Conservation (phyloP, 2,797 vertebrate genomes). For the Alouatta caraya region DNA sequence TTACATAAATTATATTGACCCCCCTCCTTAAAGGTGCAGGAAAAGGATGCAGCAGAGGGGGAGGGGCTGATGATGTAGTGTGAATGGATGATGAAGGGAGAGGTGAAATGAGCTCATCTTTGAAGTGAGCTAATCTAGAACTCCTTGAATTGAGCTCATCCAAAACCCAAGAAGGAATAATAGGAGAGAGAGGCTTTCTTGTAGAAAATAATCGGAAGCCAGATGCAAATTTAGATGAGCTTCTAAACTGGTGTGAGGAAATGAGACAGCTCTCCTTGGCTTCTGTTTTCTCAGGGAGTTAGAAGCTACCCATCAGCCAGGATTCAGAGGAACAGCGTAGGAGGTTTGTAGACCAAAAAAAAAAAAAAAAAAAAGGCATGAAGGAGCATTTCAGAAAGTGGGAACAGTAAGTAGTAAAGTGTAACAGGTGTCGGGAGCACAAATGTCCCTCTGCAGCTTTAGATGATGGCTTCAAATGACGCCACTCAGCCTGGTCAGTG, state of each 20-base stretch:
- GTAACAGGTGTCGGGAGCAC: not conserved
- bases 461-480: not conserved
- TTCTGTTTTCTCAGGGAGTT: not conserved
- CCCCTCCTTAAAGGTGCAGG: not conserved
- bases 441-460: not conserved
- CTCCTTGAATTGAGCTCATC: not conserved
- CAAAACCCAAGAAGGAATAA: not conserved
- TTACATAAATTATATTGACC: not conserved
- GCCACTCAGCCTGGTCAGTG: not conserved
- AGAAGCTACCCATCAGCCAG: not conserved
- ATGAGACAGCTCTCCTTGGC: not conserved
- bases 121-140: not conserved
- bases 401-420: not conserved
- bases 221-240: not conserved
- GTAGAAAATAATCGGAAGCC: not conserved
- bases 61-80: too few species aligned
- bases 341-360: not conserved
- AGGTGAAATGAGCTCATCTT: not conserved
- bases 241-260: not conserved
- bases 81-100: not conserved
- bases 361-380: not conserved
- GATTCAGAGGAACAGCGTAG: not conserved
- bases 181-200: not conserved
- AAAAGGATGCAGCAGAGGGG: not conserved
- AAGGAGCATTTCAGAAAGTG: not conserved